Evolutionary conservation across 2,888 invertebrate species (phyloP).

Genomic region (Uloborus plumipes): DNA sequence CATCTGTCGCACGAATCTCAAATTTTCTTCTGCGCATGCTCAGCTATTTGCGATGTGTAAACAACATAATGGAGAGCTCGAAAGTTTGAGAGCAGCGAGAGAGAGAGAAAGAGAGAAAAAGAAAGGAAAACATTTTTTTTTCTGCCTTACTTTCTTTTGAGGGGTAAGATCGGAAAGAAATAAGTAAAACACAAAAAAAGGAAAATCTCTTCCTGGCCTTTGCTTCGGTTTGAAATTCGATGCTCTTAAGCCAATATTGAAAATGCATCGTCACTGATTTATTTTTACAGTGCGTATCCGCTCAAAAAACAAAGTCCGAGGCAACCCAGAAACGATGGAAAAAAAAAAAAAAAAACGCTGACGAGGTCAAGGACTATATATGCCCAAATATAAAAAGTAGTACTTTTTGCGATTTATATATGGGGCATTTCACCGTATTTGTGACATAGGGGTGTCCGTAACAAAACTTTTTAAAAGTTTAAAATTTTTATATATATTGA

Average conservation of each 20-base stretch:
- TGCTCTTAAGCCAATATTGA: constrained; percentile 58
- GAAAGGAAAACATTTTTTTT: constrained; percentile 3
- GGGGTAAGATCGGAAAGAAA: constrained; percentile 18
- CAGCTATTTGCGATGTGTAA: constrained; percentile 19
- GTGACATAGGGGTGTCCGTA: too few relatives aligned
- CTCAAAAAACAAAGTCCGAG: constrained; percentile 33
- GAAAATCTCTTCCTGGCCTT: constrained; percentile 29
- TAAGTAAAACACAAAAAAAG: constrained; percentile 1
- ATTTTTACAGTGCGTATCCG: constrained; percentile 28
- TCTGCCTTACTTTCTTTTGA: neutral
- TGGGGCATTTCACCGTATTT: too few relatives aligned
- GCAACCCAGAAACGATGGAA: constrained; percentile 4
- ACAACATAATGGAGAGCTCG: constrained; percentile 27
- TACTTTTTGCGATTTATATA: too few relatives aligned
- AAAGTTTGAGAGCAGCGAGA: constrained; percentile 20
- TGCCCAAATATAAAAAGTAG: too few relatives aligned
- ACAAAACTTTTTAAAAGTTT: too few relatives aligned
- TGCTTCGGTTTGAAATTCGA: constrained; percentile 47
- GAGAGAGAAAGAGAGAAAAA: neutral
- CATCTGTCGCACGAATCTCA: constrained; percentile 28
- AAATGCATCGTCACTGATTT: constrained; percentile 33
- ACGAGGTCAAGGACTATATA: too few relatives aligned
- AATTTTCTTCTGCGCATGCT: constrained; percentile 23
- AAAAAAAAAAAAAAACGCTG: too few relatives aligned
- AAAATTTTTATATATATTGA: too few relatives aligned